phyloP scores from a whole-genome alignment of 2,888 invertebrate species.

The Argyra leucocephala region DNA sequence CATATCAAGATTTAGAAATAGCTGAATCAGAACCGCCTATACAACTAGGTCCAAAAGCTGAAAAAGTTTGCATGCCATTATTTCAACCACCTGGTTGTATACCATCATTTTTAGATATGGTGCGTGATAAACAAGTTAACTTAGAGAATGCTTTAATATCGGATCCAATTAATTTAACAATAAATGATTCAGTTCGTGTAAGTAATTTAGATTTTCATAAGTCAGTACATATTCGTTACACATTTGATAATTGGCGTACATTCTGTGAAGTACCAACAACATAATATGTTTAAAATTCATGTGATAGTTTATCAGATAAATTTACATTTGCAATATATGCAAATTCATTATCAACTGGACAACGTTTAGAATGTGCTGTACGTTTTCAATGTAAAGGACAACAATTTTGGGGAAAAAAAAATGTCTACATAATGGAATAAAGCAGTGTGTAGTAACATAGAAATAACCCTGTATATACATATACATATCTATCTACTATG shows the following conservation, averaged over 20 bases:
- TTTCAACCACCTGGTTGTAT: constrained; percentile 77
- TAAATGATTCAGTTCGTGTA: constrained; percentile 73
- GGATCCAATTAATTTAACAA: constrained; percentile 59
- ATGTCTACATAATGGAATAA: too few species aligned
- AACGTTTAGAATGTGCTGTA: constrained; percentile 76
- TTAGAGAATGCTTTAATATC: constrained; percentile 80
- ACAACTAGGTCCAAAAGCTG: constrained; percentile 47
- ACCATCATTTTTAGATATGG: constrained; percentile 61
- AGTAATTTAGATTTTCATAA: constrained; percentile 87
- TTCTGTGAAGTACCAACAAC: constrained; percentile 72
- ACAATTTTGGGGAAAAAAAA: constrained; percentile 93
- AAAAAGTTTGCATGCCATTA: constrained; percentile 57
- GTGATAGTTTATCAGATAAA: constrained; percentile 86
- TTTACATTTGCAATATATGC: constrained; percentile 75
- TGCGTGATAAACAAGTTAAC: constrained; percentile 68
- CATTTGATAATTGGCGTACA: constrained; percentile 76
- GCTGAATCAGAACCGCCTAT: constrained; percentile 50
- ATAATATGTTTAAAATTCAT: constrained; percentile 76
- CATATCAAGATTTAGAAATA: constrained; percentile 67
- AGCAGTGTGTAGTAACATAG: too few species aligned
- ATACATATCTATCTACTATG: too few species aligned
- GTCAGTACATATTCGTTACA: constrained; percentile 77
- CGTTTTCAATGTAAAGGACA: constrained; percentile 73
- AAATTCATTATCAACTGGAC: constrained; percentile 65
- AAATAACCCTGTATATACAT: too few species aligned